phyloP scores from a whole-genome alignment of 53 echinoderm and acorn worm genomes.

The Holothuria scabra region DNA sequence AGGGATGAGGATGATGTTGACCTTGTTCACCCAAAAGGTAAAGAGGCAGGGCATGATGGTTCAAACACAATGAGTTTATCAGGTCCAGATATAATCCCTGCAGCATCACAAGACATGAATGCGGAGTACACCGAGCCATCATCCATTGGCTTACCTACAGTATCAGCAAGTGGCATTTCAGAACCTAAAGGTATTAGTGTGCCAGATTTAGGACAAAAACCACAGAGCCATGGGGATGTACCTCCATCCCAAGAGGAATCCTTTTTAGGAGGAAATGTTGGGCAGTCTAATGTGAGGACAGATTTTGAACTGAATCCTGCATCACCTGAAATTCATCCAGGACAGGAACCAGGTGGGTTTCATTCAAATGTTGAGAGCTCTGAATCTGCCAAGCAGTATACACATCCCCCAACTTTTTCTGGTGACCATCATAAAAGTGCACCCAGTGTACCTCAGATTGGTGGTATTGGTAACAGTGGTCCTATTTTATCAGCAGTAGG shows the following conservation, averaged over 20 bases:
- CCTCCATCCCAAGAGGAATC: not conserved
- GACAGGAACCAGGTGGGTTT: not conserved
- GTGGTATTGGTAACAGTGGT: not conserved
- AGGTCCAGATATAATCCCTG: slow-evolving; percentile 44
- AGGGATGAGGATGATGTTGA: slow-evolving; percentile 39
- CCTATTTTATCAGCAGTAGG: slow-evolving; percentile 6
- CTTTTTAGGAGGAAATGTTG: not conserved
- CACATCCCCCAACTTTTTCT: too few species aligned
- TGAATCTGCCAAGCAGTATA: too few species aligned
- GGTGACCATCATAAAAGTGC: too few species aligned
- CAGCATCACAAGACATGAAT: slow-evolving; percentile 22
- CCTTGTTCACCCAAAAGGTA: slow-evolving; percentile 16
- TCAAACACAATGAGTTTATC: slow-evolving; percentile 13
- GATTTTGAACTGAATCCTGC: slow-evolving; percentile 30
- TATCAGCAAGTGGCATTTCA: not conserved
- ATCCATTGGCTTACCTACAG: not conserved
- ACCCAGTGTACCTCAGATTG: not conserved
- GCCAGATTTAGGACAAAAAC: slow-evolving; percentile 44
- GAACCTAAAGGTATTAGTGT: not conserved
- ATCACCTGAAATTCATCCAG: not conserved
- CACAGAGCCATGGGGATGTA: slow-evolving; percentile 19
- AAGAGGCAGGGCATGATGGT: slow-evolving; percentile 11
- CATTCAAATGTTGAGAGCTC: not conserved
- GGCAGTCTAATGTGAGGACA: slow-evolving; percentile 8
- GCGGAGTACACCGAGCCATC: not conserved